These are phyloP conservation scores for Eustalomyia histrio DNA, from an alignment of 2,888 invertebrate species.

Conservation along the genomic window DNA sequence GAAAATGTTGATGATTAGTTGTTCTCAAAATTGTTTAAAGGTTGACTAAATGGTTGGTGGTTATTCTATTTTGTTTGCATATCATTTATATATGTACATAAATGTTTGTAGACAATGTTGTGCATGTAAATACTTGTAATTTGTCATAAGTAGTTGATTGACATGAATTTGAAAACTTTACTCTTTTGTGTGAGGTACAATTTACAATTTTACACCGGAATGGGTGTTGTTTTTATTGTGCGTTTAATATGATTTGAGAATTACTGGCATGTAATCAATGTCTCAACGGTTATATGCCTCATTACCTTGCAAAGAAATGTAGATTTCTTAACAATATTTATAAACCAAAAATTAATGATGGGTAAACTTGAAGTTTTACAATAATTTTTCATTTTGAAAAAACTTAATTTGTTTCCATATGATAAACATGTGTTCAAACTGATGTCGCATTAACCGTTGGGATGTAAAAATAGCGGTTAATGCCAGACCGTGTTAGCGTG, in stretches of 20 bases:
- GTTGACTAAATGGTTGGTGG: slow-evolving; percentile 7
- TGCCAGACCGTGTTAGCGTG: too few species aligned
- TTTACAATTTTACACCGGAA: not conserved
- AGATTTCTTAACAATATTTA: not conserved
- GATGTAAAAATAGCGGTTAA: too few species aligned
- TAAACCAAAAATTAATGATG: slow-evolving; percentile 1
- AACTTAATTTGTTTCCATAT: too few species aligned
- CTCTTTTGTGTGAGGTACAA: not conserved
- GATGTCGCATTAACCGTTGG: too few species aligned
- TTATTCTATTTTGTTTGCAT: not conserved
- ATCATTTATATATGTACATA: not conserved
- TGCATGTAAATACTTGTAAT: slow-evolving; percentile 56
- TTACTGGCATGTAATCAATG: slow-evolving; percentile 11
- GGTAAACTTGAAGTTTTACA: not conserved
- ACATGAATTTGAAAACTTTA: slow-evolving; percentile 24
- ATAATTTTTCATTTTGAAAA: not conserved
- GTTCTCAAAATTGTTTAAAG: slow-evolving; percentile 27
- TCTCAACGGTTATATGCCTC: slow-evolving; percentile 6
- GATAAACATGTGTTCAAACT: too few species aligned
- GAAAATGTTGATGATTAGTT: slow-evolving; percentile 38
- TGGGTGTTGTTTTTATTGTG: slow-evolving; percentile 11
- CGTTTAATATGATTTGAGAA: slow-evolving; percentile 12
- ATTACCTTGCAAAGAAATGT: not conserved
- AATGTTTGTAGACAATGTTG: slow-evolving; percentile 23
- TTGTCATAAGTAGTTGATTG: slow-evolving; percentile 56